These are phyloP conservation scores for Procambarus clarkii DNA, from an alignment of 1,140 invertebrate genomes.

Conservation along the genomic window DNA sequence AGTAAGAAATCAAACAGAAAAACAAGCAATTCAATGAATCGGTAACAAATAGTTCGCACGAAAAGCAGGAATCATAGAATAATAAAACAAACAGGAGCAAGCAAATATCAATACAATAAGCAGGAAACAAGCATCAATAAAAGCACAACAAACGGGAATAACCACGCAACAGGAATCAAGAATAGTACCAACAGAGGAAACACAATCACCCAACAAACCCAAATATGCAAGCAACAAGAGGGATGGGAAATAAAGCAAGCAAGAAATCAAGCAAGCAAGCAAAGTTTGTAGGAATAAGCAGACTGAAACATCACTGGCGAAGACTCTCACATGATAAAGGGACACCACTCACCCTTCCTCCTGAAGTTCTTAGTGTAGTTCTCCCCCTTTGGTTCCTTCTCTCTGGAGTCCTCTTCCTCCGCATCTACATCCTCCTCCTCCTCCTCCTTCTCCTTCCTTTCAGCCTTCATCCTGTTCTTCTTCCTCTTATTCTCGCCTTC, in stretches of 20 bases:
- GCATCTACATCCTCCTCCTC: slow-evolving; percentile 12
- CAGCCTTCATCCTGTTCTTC: too few relatives aligned
- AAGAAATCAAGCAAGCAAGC: background rate
- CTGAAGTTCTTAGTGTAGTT: slow-evolving; percentile 47
- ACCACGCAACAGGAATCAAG: background rate
- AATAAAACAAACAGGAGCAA: too few relatives aligned
- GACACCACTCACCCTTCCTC: slow-evolving; percentile 50
- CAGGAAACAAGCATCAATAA: background rate
- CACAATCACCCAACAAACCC: too few relatives aligned
- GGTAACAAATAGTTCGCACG: too few relatives aligned
- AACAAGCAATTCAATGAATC: too few relatives aligned
- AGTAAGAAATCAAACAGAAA: too few relatives aligned
- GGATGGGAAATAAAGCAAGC: background rate
- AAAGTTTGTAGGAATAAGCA: background rate
- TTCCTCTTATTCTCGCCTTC: slow-evolving; percentile 8
- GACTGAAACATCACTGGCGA: too few relatives aligned
- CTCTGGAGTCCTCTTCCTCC: background rate
- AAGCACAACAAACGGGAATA: background rate
- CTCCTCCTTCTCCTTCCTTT: background rate
- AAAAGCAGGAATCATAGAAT: too few relatives aligned
- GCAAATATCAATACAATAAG: too few relatives aligned
- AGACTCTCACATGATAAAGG: too few relatives aligned
- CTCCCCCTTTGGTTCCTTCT: slow-evolving; percentile 14
- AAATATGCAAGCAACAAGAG: too few relatives aligned
- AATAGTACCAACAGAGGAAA: background rate